Evolutionary conservation across 2,888 invertebrate species (phyloP).

Genomic region (Dryomyza anilis): DNA sequence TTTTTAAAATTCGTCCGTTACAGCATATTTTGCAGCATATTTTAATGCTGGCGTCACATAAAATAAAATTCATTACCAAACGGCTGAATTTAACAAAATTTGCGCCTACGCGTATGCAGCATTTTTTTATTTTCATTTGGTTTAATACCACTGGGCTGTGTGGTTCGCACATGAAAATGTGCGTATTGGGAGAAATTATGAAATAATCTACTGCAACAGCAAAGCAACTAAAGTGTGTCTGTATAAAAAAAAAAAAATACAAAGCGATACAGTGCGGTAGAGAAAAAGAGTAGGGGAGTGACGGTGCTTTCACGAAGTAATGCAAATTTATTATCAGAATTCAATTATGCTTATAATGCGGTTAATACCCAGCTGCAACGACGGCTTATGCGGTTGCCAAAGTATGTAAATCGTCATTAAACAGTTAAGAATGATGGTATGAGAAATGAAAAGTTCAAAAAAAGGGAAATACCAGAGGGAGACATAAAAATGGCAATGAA

Average conservation of each 20-base stretch:
- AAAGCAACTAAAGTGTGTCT: constrained; percentile 9
- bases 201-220: constrained; percentile 37
- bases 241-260: not conserved
- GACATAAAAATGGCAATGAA: no score
- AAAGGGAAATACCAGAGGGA: no score
- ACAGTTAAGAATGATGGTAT: no score
- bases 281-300: not conserved
- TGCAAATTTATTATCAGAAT: constrained; percentile 36
- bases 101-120: not conserved
- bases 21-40: not conserved
- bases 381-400: not conserved
- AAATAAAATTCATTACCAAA: constrained; percentile 29
- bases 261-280: not conserved
- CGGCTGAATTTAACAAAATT: constrained; percentile 27
- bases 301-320: no score
- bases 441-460: no score
- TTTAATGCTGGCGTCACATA: constrained; percentile 18
- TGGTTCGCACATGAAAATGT: constrained; percentile 29
- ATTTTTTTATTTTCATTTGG: not conserved
- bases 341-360: constrained; percentile 34
- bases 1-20: no score
- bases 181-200: constrained; percentile 40
- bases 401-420: constrained; percentile 4
- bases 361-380: constrained; percentile 31
- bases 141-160: not conserved